Conservation (phyloP, 2,888 invertebrate species). For the Drosophila maculinotata region DNA sequence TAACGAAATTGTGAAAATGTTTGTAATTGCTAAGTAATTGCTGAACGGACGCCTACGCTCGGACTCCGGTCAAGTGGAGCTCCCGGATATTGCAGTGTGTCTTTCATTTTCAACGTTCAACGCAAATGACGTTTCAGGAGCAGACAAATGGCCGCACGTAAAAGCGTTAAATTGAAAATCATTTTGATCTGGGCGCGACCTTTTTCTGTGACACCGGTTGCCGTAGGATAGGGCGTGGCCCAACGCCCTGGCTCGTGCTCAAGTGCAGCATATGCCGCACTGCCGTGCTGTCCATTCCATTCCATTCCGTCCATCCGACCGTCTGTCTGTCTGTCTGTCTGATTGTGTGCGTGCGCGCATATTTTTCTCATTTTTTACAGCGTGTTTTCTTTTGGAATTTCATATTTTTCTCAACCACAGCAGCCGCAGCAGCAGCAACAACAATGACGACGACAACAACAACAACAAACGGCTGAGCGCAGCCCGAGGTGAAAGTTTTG, state of each 20-base stretch:
- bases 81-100: slow-evolving; percentile 4
- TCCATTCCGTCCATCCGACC: background rate
- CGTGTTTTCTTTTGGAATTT: slow-evolving; percentile 65
- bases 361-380: slow-evolving; percentile 66
- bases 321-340: slow-evolving; percentile 11
- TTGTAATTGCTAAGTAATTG: slow-evolving; percentile 78
- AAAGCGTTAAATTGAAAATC: slow-evolving; percentile 82
- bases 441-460: slow-evolving; percentile 24
- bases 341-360: slow-evolving; percentile 66
- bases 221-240: slow-evolving; percentile 18
- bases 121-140: slow-evolving; percentile 50
- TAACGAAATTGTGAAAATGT: slow-evolving; percentile 21
- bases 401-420: slow-evolving; percentile 66
- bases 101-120: no score
- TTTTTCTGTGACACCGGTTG: slow-evolving; percentile 46
- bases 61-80: slow-evolving; percentile 21
- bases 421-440: slow-evolving; percentile 24
- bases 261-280: slow-evolving; percentile 68
- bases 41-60: slow-evolving; percentile 7
- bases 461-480: slow-evolving; percentile 43
- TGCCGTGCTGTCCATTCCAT: slow-evolving; percentile 17
- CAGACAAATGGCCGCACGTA: slow-evolving; percentile 79
- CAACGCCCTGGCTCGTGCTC: slow-evolving; percentile 33
- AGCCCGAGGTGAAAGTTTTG: slow-evolving; percentile 76
- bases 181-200: slow-evolving; percentile 75